phyloP scores from a whole-genome alignment of 2,113 vertebrate genomes.

The Limnothrissa miodon region DNA sequence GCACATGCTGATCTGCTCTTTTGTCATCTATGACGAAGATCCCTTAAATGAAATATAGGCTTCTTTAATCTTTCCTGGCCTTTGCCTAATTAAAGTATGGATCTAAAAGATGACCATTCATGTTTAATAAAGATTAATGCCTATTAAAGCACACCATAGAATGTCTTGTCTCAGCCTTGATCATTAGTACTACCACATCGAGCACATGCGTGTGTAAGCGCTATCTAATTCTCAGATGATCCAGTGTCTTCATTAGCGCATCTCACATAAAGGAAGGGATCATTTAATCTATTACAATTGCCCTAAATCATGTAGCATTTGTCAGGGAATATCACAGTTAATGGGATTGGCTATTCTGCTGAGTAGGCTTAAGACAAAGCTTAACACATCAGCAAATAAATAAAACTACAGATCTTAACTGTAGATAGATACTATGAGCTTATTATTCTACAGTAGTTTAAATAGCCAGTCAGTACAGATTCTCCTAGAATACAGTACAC shows the following conservation, averaged over 20 bases:
- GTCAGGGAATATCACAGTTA: not conserved
- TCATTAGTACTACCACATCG: not conserved
- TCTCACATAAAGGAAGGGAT: not conserved
- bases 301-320: not conserved
- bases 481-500: too few relatives aligned
- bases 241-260: not conserved
- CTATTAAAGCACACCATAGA: conserved; percentile 32
- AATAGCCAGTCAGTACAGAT: too few relatives aligned
- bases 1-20: not conserved
- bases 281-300: not conserved
- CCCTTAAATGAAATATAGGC: not conserved
- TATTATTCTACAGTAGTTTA: too few relatives aligned
- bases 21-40: not conserved
- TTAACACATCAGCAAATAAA: too few relatives aligned
- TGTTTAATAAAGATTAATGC: not conserved
- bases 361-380: too few relatives aligned
- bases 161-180: conserved; percentile 29
- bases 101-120: not conserved
- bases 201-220: not conserved
- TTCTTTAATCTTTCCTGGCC: not conserved
- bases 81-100: conserved; percentile 5
- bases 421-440: too few relatives aligned
- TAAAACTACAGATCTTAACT: too few relatives aligned
- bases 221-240: not conserved
- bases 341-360: not conserved